Conservation (phyloP, 1,140 invertebrate species). For the Microplitis mediator region DNA sequence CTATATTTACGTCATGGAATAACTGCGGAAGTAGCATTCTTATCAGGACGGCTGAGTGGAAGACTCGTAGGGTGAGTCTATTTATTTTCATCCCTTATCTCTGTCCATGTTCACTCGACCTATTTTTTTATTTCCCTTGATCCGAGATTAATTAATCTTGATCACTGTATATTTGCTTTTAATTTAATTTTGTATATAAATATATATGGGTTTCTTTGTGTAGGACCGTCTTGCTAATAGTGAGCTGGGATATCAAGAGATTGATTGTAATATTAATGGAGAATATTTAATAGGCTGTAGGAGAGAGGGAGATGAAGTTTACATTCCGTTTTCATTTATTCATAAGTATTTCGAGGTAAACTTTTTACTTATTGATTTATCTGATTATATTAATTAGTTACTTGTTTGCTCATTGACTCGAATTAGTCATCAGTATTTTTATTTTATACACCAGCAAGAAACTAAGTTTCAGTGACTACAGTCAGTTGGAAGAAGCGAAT, state of each 20-base stretch:
- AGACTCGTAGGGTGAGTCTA: constrained; percentile 25
- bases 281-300: constrained; percentile 84
- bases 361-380: constrained; percentile 21
- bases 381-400: too few relatives aligned
- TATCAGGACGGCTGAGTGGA: constrained; percentile 41
- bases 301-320: constrained; percentile 86
- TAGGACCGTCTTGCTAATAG: constrained; percentile 35
- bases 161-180: neutral
- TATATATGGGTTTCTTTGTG: neutral
- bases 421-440: too few relatives aligned
- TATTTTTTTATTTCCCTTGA: neutral
- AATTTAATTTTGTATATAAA: too few relatives aligned
- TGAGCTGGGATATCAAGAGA: constrained; percentile 70
- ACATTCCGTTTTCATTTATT: constrained; percentile 90
- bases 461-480: too few relatives aligned
- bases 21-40: constrained; percentile 52
- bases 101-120: neutral
- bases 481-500: too few relatives aligned
- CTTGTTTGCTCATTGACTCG: too few relatives aligned
- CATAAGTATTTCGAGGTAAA: constrained; percentile 92
- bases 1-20: constrained; percentile 57
- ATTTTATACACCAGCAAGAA: too few relatives aligned
- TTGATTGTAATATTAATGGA: constrained; percentile 90
- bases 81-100: neutral
- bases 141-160: neutral